phyloP scores from a whole-genome alignment of 2,888 invertebrate species.

The Eupelmus urozonus region DNA sequence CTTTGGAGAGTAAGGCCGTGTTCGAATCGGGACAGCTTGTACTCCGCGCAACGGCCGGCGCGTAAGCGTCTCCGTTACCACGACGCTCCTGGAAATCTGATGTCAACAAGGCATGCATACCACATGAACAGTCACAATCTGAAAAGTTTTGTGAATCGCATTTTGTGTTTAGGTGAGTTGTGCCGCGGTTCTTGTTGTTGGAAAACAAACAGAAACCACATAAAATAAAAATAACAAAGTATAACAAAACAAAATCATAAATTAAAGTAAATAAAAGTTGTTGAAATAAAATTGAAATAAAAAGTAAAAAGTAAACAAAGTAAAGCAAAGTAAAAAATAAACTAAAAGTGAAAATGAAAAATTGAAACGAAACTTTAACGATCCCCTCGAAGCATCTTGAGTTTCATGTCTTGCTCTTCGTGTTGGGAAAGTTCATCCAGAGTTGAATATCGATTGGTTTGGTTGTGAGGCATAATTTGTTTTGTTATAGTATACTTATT shows the following conservation, averaged over 20 bases:
- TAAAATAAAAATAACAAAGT: conserved; percentile 62
- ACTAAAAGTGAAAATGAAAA: conserved; percentile 49
- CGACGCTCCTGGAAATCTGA: conserved; percentile 77
- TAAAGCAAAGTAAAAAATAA: conserved; percentile 52
- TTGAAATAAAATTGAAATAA: conserved; percentile 58
- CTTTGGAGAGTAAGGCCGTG: conserved; percentile 75
- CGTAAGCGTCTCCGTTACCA: conserved; percentile 69
- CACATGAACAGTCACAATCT: conserved; percentile 76
- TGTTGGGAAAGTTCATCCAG: conserved; percentile 50
- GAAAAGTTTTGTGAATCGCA: conserved; percentile 68
- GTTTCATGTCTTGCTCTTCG: conserved; percentile 47
- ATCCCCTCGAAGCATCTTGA: conserved; percentile 39
- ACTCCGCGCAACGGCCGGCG: conserved; percentile 72
- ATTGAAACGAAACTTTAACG: conserved; percentile 52
- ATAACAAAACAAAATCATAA: conserved; percentile 60
- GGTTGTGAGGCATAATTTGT: conserved; percentile 57
- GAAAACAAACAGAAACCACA: conserved; percentile 46
- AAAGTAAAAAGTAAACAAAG: conserved; percentile 58
- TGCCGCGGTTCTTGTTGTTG: conserved; percentile 53
- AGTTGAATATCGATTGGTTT: conserved; percentile 49
- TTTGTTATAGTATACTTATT: conserved; percentile 56
- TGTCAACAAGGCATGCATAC: conserved; percentile 76
- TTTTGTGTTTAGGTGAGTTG: conserved; percentile 57
- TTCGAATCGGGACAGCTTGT: conserved; percentile 76
- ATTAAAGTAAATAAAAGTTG: conserved; percentile 49